These are phyloP conservation scores for Brenthis daphne DNA, from an alignment of 2,888 invertebrate genomes.

Conservation along the genomic window DNA sequence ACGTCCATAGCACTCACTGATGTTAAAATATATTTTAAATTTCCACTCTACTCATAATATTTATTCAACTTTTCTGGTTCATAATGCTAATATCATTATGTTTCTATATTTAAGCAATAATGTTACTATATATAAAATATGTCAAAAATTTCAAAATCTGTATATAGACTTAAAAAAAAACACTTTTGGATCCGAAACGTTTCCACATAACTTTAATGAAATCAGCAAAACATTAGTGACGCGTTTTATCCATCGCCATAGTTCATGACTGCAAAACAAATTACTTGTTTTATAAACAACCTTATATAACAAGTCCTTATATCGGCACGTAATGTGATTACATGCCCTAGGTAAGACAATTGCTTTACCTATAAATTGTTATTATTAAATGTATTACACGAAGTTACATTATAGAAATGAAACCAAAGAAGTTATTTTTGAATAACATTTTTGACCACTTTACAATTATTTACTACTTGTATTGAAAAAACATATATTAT, in stretches of 20 bases:
- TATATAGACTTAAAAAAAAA: no score
- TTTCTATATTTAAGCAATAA: background rate
- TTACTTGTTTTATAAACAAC: constrained; percentile 75
- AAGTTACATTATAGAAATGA: no score
- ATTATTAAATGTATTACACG: no score
- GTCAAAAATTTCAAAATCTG: no score
- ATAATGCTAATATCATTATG: background rate
- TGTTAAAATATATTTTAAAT: constrained; percentile 35
- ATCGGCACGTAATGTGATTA: constrained; percentile 47
- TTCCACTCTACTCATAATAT: constrained; percentile 17
- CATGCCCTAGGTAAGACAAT: no score
- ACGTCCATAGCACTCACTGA: constrained; percentile 44
- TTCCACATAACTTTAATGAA: background rate
- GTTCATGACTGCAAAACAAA: constrained; percentile 52
- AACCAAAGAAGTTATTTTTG: no score
- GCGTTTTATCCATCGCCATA: constrained; percentile 20
- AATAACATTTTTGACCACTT: no score
- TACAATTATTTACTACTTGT: no score
- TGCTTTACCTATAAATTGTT: constrained; percentile 20
- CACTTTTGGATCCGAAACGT: no score
- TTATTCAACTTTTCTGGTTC: constrained; percentile 4
- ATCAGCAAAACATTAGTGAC: constrained; percentile 24
- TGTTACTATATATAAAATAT: no score
- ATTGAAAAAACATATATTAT: no score
- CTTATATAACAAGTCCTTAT: constrained; percentile 59